These are phyloP conservation scores for Abscondita cerata DNA, from an alignment of 2,888 invertebrate genomes.

Conservation along the genomic window DNA sequence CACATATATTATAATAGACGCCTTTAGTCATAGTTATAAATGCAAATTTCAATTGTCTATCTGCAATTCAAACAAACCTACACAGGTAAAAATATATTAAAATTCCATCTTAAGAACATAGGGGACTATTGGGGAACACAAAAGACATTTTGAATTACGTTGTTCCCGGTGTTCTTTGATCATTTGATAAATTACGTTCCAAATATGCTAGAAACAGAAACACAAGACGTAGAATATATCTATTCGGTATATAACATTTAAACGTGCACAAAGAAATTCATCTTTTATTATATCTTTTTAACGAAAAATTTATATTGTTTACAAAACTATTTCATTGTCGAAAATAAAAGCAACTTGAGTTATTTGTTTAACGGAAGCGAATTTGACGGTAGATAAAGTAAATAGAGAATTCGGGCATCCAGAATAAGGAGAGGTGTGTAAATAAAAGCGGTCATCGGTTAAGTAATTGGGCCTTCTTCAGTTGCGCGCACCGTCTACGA, in stretches of 20 bases:
- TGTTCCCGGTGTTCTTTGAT: slow-evolving; percentile 45
- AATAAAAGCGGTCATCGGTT: slow-evolving; percentile 57
- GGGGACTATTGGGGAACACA: slow-evolving; percentile 31
- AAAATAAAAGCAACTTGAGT: slow-evolving; percentile 35
- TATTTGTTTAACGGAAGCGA: slow-evolving; percentile 51
- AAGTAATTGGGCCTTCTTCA: slow-evolving; percentile 55
- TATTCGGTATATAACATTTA: too few relatives aligned
- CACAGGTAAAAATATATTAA: slow-evolving; percentile 33
- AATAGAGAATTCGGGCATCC: slow-evolving; percentile 42
- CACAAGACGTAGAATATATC: slow-evolving; percentile 28
- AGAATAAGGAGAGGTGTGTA: slow-evolving; percentile 53
- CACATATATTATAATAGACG: slow-evolving; percentile 42
- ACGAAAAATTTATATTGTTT: slow-evolving; percentile 17
- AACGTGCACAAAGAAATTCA: neutral
- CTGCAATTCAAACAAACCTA: slow-evolving; percentile 32
- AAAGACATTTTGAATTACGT: slow-evolving; percentile 31
- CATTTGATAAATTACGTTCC: slow-evolving; percentile 47
- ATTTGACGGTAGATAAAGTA: slow-evolving; percentile 50
- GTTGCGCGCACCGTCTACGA: slow-evolving; percentile 40
- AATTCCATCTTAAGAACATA: slow-evolving; percentile 29
- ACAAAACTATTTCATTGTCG: too few relatives aligned
- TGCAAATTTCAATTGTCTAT: slow-evolving; percentile 51
- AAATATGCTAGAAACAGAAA: slow-evolving; percentile 41
- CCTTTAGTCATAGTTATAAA: slow-evolving; percentile 55
- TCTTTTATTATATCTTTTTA: slow-evolving; percentile 6